These are phyloP conservation scores for Canis aureus DNA, from an alignment of 2,113 vertebrate genomes.

Conservation along the genomic window DNA sequence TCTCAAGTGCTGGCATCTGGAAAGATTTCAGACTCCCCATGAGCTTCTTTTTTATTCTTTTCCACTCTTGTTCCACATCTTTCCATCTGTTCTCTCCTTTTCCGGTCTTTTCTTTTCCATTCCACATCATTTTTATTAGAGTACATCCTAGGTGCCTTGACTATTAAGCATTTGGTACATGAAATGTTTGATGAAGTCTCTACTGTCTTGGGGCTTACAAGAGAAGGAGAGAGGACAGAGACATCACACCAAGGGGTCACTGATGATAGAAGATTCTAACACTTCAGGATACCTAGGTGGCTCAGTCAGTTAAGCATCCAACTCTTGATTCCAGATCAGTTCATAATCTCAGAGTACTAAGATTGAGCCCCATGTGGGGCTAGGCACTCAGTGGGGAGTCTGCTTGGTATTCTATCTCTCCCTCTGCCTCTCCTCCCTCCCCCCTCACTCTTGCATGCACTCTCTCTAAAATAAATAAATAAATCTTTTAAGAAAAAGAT, in stretches of 20 bases:
- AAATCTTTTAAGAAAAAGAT: not conserved
- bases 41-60: not conserved
- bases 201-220: not conserved
- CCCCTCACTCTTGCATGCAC: not conserved
- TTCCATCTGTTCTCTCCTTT: not conserved
- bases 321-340: not conserved
- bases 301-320: not conserved
- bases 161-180: not conserved
- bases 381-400: not conserved
- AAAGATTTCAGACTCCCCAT: not conserved
- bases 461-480: not conserved
- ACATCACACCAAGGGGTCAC: not conserved
- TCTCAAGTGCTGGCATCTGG: not conserved
- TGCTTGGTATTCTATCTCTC: not conserved
- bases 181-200: constrained; percentile 37
- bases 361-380: not conserved
- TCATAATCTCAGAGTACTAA: not conserved
- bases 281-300: not conserved
- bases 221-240: not conserved
- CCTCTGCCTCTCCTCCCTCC: not conserved
- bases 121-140: not conserved
- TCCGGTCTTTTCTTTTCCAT: not conserved
- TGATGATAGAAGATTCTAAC: not conserved
- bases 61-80: not conserved
- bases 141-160: not conserved